Evolutionary conservation across 2,797 vertebrate genomes (phyloP).

Genomic region (Merluccius polli): DNA sequence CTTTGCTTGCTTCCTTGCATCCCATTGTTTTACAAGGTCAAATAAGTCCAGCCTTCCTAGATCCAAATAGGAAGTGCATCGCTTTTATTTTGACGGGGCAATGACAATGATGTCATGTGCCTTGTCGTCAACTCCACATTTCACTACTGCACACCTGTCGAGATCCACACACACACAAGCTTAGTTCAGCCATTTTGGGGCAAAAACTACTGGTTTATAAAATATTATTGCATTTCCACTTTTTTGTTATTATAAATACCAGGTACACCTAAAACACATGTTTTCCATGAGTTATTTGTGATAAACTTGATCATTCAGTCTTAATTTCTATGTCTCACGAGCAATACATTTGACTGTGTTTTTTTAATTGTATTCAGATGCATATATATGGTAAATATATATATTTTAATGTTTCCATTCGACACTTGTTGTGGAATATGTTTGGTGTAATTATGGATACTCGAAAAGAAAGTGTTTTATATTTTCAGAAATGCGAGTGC

Average conservation of each 20-base stretch:
- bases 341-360: slow-evolving; percentile 28
- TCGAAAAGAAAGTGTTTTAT: slow-evolving; percentile 31
- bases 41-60: neutral
- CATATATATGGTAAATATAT: slow-evolving; percentile 28
- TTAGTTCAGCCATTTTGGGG: neutral
- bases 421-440: slow-evolving; percentile 37
- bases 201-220: slow-evolving; percentile 34
- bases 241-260: slow-evolving; percentile 14
- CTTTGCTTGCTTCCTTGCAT: neutral
- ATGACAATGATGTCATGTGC: neutral
- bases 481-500: slow-evolving; percentile 26
- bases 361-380: slow-evolving; percentile 44
- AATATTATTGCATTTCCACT: slow-evolving; percentile 29
- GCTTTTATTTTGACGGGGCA: neutral
- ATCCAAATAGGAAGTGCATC: neutral
- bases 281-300: slow-evolving; percentile 14
- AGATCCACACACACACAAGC: neutral
- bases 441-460: slow-evolving; percentile 43
- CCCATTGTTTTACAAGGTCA: neutral
- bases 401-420: slow-evolving; percentile 61
- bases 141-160: neutral
- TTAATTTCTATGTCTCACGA: slow-evolving; percentile 34
- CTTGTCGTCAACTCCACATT: neutral
- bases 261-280: slow-evolving; percentile 25
- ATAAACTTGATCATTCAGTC: slow-evolving; percentile 15